Evolutionary conservation across 2,797 vertebrate genomes (phyloP).

Genomic region (Fundulus diaphanus): DNA sequence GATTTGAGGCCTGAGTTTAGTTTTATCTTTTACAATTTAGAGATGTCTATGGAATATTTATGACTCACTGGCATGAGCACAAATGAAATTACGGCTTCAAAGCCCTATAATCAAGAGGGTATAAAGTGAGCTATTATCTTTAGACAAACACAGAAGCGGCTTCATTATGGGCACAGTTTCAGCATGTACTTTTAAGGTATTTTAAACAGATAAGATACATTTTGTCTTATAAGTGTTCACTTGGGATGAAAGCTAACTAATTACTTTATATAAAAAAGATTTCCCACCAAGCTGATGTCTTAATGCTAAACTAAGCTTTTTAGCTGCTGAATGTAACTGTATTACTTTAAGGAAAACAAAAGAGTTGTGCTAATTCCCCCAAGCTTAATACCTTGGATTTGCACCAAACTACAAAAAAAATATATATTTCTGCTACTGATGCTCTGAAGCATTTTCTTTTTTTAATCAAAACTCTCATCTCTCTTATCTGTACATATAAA

Average conservation of each 20-base stretch:
- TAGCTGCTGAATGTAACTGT: neutral
- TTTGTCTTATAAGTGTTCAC: neutral
- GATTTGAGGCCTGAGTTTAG: slow-evolving; percentile 1
- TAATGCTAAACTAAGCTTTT: neutral
- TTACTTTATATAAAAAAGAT: neutral
- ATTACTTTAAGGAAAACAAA: neutral
- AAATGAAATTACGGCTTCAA: neutral
- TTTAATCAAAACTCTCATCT: neutral
- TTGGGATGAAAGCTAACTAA: neutral
- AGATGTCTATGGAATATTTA: slow-evolving; percentile 2
- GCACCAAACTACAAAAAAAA: neutral
- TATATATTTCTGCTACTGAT: neutral
- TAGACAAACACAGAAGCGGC: neutral
- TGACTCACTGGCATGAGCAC: neutral
- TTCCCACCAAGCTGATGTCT: neutral
- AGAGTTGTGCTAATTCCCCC: neutral
- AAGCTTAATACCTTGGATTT: neutral
- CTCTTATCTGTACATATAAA: slow-evolving; percentile 5
- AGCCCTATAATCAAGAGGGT: neutral
- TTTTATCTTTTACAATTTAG: slow-evolving; percentile 10
- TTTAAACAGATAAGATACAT: neutral
- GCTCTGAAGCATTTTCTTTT: neutral
- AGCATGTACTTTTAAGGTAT: neutral
- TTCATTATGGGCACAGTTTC: neutral
- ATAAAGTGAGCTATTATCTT: neutral